Evolutionary conservation across 1,140 invertebrate species (phyloP).

Genomic region (Diorhabda carinulata): DNA sequence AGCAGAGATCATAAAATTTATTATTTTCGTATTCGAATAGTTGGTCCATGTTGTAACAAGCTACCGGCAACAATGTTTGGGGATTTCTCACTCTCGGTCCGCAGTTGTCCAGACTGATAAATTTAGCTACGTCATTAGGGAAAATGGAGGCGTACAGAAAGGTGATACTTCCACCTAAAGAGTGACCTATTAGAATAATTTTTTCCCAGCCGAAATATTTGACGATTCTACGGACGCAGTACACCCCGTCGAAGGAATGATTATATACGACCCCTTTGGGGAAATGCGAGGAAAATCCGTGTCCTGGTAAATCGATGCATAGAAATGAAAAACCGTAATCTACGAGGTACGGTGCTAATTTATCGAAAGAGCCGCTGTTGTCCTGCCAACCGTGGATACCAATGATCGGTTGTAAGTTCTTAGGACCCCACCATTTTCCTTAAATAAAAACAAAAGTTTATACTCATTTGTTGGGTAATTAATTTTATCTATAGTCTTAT

Average conservation of each 20-base stretch:
- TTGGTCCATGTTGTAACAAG: constrained; percentile 59
- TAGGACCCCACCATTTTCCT: constrained; percentile 77
- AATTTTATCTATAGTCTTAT: too few species aligned
- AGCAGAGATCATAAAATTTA: constrained; percentile 60
- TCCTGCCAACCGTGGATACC: constrained; percentile 87
- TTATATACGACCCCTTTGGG: constrained; percentile 68
- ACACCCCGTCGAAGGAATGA: constrained; percentile 72
- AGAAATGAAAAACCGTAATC: constrained; percentile 57
- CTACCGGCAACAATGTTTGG: constrained; percentile 52
- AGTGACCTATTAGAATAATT: constrained; percentile 76
- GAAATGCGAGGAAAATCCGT: constrained; percentile 77
- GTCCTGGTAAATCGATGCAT: constrained; percentile 75
- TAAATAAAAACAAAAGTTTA: too few species aligned
- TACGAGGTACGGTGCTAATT: constrained; percentile 67
- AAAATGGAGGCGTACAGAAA: constrained; percentile 76
- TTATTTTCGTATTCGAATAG: constrained; percentile 69
- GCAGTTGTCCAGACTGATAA: constrained; percentile 74
- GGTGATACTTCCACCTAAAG: constrained; percentile 72
- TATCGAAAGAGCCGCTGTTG: constrained; percentile 84
- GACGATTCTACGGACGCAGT: constrained; percentile 68
- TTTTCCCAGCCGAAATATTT: constrained; percentile 76
- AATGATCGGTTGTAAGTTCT: constrained; percentile 66
- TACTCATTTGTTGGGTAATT: too few species aligned
- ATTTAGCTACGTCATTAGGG: constrained; percentile 67
- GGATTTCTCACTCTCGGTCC: constrained; percentile 64